phyloP scores from a whole-genome alignment of 2,113 vertebrate genomes.

The Penelope pileata region DNA sequence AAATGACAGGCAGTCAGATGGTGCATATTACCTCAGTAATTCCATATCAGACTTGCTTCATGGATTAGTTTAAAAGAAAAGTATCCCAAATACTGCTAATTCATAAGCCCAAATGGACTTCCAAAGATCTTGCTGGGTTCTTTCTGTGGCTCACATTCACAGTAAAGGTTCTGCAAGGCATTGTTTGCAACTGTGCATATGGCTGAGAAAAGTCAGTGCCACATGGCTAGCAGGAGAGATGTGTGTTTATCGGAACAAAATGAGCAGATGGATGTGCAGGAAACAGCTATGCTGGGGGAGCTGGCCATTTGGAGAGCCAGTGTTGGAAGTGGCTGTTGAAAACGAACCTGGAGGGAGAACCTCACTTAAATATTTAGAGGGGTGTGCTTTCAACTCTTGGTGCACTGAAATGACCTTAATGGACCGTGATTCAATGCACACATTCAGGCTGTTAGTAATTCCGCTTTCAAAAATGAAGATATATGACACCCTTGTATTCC shows the following conservation, averaged over 20 bases:
- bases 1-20: background rate
- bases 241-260: background rate
- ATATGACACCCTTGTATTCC: background rate
- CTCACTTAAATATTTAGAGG: slow-evolving; percentile 47
- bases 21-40: background rate
- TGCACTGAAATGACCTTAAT: slow-evolving; percentile 12
- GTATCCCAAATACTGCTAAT: background rate
- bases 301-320: slow-evolving; percentile 26
- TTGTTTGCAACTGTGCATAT: background rate
- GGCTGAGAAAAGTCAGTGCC: background rate
- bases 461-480: background rate
- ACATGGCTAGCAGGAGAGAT: background rate
- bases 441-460: background rate
- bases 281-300: slow-evolving; percentile 43
- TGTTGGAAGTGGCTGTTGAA: background rate
- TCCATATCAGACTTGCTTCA: background rate
- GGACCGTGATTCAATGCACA: background rate
- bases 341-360: slow-evolving; percentile 11
- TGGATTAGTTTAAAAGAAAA: background rate
- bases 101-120: background rate
- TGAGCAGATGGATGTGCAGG: slow-evolving; percentile 26
- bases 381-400: background rate
- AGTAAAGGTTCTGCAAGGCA: slow-evolving; percentile 17
- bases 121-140: slow-evolving; percentile 1
- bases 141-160: background rate